Evolutionary conservation across 2,888 invertebrate genomes (phyloP).

Genomic region (Scaeva pyrastri): DNA sequence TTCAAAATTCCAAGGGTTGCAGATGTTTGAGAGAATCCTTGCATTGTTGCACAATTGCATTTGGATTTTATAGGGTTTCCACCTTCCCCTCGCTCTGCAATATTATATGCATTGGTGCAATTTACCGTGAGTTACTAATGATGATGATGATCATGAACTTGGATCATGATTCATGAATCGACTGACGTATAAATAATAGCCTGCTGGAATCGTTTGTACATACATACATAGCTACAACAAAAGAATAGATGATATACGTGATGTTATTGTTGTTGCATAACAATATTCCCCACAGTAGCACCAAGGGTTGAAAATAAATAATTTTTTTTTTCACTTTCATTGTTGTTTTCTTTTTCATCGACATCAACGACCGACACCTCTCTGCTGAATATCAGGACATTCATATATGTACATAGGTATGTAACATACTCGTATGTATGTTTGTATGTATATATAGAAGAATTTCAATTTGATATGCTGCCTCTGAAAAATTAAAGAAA

Average conservation of each 20-base stretch:
- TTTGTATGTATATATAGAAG: constrained; percentile 9
- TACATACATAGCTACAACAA: constrained; percentile 36
- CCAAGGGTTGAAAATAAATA: constrained; percentile 38
- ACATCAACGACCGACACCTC: constrained; percentile 39
- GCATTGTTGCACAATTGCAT: constrained; percentile 70
- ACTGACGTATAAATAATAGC: constrained; percentile 62
- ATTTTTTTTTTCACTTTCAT: constrained; percentile 3
- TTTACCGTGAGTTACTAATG: constrained; percentile 40
- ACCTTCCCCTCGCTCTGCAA: not conserved
- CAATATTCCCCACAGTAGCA: constrained; percentile 26
- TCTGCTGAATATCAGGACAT: constrained; percentile 41
- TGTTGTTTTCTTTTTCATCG: constrained; percentile 31
- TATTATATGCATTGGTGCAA: not conserved
- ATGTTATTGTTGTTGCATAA: constrained; percentile 35
- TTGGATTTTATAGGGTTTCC: constrained; percentile 45
- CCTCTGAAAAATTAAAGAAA: constrained; percentile 35
- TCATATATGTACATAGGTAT: too few species aligned
- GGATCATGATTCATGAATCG: constrained; percentile 65
- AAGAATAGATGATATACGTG: constrained; percentile 30
- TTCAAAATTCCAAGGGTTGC: constrained; percentile 35
- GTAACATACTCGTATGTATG: too few species aligned
- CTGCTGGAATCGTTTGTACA: not conserved
- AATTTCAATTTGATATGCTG: constrained; percentile 62
- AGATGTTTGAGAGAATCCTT: constrained; percentile 61
- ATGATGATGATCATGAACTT: constrained; percentile 73